Evolutionary conservation across 2,113 vertebrate genomes (phyloP).

Genomic region (Lipophrys pholis): DNA sequence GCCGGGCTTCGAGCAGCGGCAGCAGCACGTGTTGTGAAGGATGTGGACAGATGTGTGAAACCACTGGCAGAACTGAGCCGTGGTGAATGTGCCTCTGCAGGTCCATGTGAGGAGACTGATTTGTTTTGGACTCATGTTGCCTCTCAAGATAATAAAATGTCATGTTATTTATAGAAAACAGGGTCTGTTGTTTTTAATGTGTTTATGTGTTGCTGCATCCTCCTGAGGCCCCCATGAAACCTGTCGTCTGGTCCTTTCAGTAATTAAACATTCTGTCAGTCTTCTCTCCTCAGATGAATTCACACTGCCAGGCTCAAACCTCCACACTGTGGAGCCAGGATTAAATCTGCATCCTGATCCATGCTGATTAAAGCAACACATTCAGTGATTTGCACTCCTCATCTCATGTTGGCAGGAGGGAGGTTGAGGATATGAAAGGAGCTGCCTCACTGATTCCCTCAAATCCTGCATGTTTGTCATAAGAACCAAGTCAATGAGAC

Average conservation of each 20-base stretch:
- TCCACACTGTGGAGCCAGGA: slow-evolving; percentile 57
- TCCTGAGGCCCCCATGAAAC: neutral
- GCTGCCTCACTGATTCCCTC: slow-evolving; percentile 11
- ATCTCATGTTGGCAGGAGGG: slow-evolving; percentile 51
- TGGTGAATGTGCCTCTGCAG: slow-evolving; percentile 52
- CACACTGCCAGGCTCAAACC: no score
- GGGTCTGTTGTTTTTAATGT: slow-evolving; percentile 33
- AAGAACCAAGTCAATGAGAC: neutral
- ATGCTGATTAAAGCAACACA: slow-evolving; percentile 63
- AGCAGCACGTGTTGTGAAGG: slow-evolving; percentile 78
- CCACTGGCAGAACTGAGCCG: slow-evolving; percentile 35
- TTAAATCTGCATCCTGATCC: slow-evolving; percentile 68
- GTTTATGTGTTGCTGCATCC: neutral
- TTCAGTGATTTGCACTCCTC: slow-evolving; percentile 67
- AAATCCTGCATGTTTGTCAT: slow-evolving; percentile 8
- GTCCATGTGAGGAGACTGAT: slow-evolving; percentile 47
- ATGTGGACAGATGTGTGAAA: slow-evolving; percentile 47
- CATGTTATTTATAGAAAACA: slow-evolving; percentile 25
- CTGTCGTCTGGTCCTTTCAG: slow-evolving; percentile 1
- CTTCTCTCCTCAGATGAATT: slow-evolving; percentile 16
- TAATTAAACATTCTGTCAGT: slow-evolving; percentile 25
- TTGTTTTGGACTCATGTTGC: slow-evolving; percentile 43
- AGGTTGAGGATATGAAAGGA: slow-evolving; percentile 50
- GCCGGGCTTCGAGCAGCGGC: slow-evolving; percentile 73
- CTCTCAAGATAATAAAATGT: slow-evolving; percentile 44